phyloP scores from a whole-genome alignment of 2,113 vertebrate genomes.

The Coryphaenoides rupestris region DNA sequence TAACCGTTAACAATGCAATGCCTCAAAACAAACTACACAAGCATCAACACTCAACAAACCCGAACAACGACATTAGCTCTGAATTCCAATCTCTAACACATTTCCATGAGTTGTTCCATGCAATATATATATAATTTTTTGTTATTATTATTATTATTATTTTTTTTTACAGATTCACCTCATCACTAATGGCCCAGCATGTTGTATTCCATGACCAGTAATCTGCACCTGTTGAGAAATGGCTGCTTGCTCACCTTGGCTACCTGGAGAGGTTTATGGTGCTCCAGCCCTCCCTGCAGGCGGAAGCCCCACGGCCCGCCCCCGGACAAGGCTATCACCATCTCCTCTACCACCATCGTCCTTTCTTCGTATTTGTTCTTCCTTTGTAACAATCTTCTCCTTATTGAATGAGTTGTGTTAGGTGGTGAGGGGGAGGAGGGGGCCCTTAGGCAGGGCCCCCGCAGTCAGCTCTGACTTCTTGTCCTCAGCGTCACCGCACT shows the following conservation, averaged over 20 bases:
- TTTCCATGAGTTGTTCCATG: neutral
- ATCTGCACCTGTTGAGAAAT: slow-evolving; percentile 11
- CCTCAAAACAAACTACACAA: slow-evolving; percentile 21
- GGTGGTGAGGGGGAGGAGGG: slow-evolving; percentile 4
- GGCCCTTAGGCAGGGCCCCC: slow-evolving; percentile 63
- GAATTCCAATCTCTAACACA: neutral
- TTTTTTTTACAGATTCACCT: neutral
- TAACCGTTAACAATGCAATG: slow-evolving; percentile 33
- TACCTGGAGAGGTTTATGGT: slow-evolving; percentile 91
- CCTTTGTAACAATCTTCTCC: slow-evolving; percentile 16
- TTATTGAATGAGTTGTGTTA: slow-evolving; percentile 25
- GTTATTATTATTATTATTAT: neutral
- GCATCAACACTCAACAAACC: neutral
- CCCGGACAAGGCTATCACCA: slow-evolving; percentile 87
- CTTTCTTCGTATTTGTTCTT: slow-evolving; percentile 16
- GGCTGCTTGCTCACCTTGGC: slow-evolving; percentile 85
- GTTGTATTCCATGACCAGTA: slow-evolving; percentile 11
- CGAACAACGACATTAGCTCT: neutral
- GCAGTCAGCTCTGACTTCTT: slow-evolving; percentile 46
- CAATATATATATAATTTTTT: neutral
- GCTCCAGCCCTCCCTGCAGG: slow-evolving; percentile 92
- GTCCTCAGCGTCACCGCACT: slow-evolving; percentile 44
- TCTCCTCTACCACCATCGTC: slow-evolving; percentile 84
- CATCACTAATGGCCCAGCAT: neutral
- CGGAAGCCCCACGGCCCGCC: slow-evolving; percentile 98